Conservation (phyloP, 2,888 invertebrate genomes). For the Galerucella calmariensis region DNA sequence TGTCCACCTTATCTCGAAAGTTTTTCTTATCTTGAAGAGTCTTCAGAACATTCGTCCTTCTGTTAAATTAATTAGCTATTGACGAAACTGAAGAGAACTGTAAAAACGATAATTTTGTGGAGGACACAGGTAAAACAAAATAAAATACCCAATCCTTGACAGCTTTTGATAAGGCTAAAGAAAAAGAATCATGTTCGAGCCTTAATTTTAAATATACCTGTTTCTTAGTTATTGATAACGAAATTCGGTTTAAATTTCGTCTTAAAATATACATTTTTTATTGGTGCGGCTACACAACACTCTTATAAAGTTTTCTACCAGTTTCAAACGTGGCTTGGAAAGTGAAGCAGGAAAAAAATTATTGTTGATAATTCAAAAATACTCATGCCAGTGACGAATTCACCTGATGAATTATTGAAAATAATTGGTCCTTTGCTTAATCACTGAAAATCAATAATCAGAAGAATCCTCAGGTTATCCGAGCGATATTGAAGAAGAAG, state of each 20-base stretch:
- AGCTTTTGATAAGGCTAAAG: constrained; percentile 35
- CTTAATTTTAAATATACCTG: constrained; percentile 31
- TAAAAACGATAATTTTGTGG: constrained; percentile 46
- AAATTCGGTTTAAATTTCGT: not conserved
- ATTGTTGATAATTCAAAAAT: too few relatives aligned
- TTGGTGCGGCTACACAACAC: too few relatives aligned
- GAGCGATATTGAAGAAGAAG: too few relatives aligned
- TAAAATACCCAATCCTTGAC: constrained; percentile 40
- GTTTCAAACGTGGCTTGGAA: too few relatives aligned
- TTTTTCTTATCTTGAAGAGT: constrained; percentile 47
- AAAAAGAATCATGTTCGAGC: constrained; percentile 35
- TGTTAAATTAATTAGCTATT: constrained; percentile 52
- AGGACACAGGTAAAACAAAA: constrained; percentile 45
- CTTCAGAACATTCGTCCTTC: constrained; percentile 49
- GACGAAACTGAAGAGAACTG: constrained; percentile 47
- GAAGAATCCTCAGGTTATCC: too few relatives aligned
- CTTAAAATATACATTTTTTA: too few relatives aligned
- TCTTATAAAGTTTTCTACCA: too few relatives aligned
- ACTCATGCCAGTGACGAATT: too few relatives aligned
- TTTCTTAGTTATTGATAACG: constrained; percentile 5
- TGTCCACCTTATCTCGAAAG: constrained; percentile 45
- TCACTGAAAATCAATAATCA: too few relatives aligned
- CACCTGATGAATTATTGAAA: too few relatives aligned
- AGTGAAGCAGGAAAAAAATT: too few relatives aligned
- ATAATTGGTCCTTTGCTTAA: too few relatives aligned